Evolutionary conservation across 2,797 vertebrate species (phyloP), one percentile per base, ranked within the genome.

Genomic region (Galago senegalensis): DNA sequence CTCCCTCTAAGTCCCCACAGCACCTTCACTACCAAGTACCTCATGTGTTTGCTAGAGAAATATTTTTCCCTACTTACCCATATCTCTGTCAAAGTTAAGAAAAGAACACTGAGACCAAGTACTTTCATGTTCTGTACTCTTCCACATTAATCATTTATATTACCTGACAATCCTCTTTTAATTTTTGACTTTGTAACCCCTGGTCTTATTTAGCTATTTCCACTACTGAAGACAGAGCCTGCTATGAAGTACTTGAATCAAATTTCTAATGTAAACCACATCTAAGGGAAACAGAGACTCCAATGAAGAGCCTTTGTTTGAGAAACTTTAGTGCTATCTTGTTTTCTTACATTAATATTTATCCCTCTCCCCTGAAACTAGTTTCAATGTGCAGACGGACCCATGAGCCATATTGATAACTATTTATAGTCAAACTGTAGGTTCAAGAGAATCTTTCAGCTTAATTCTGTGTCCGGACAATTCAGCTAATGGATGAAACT

Each of bases 281-380:
- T 56, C 16, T 40, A 65, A 72, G 37, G 37, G 61, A 87, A 86
- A 87, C 25, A 91, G 34, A 94, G 76, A 49, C 2, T 73, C 40
- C n/a, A 69, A 75, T 60, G 17, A 75, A 83, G 29, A n/a, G 8
- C 1, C 10, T 53, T 40, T 12, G 13, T 84, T 67, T 84, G 70
- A 43, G 56, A 72, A 73, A 7, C 34, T 81, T 80, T 84, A 34
- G 31, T 20, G 12, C 27, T 65, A 65, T 23, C 0, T 25, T 37
- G 7, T 58, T 85, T 67, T 81, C 16, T 91, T 85, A 58, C 11
- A 60, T 46, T 84, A 72, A 21, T 89, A 34, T 95, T 95, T 92
- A 37, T 12, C 29, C 70, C 40, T 53, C 37, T 12, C 63, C 34
- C 63, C 40, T 43, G 6, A 95, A 96, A 72, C 69, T 29, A 1